Conservation (phyloP, 2,797 vertebrate species). For the Rousettus madagascariensis region DNA sequence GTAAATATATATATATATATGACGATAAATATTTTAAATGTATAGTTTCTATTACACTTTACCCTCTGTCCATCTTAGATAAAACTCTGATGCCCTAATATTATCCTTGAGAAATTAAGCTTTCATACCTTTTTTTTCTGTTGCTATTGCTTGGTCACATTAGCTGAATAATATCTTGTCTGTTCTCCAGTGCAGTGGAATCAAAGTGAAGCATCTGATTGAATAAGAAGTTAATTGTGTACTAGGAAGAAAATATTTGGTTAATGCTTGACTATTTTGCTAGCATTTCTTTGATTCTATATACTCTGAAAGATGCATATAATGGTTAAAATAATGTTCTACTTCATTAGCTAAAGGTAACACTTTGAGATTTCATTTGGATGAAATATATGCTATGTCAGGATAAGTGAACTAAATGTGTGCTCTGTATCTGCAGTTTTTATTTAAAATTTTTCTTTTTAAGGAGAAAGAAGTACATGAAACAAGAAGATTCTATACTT, state of each 20-base stretch:
- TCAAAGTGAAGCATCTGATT: background rate
- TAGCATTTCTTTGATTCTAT: background rate
- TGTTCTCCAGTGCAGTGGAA: background rate
- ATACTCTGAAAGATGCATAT: background rate
- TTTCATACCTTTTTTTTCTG: background rate
- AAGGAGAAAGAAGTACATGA: background rate
- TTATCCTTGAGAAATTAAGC: background rate
- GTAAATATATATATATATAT: background rate
- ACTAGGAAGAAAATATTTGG: background rate
- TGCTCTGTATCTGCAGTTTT: background rate
- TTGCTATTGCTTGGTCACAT: background rate
- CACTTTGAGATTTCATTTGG: background rate
- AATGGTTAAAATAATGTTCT: background rate
- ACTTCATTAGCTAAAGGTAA: background rate
- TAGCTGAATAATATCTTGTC: background rate
- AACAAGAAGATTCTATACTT: background rate
- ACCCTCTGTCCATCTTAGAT: background rate
- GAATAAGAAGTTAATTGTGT: background rate
- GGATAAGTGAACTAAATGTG: background rate
- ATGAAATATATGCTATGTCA: background rate
- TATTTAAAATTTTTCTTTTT: constrained; percentile 17
- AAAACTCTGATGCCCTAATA: background rate
- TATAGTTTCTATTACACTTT: background rate
- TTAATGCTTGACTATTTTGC: background rate
- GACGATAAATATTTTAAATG: background rate